Evolutionary conservation across 2,888 invertebrate genomes (phyloP), one percentile per base, ranked within the genome.

Genomic region (Leptinotarsa juncta): DNA sequence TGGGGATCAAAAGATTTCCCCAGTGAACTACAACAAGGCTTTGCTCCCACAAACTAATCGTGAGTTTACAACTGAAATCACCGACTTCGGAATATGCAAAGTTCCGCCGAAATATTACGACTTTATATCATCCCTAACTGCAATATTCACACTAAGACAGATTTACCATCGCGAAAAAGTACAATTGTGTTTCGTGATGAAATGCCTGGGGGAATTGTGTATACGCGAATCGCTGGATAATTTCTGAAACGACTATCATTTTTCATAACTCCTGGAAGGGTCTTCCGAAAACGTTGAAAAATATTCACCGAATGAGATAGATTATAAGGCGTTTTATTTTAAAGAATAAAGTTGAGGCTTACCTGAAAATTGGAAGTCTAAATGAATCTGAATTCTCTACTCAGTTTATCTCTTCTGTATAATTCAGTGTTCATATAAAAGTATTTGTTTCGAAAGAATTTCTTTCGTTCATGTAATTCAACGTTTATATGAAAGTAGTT

Each of bases 1-100:
- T 73, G 81, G 76, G 83, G 81, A 83, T 83, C 82, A 79, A 81
- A 82, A 84, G 84, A 85, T 85, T 85, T 85, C 85, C 85, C 85
- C 71, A 77, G 84, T 80, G 84, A 83, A 80, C 83, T 82, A 81
- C 81, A 84, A 84, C 84, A 83, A 83, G 80, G 79, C 81, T 80
- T 75, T 60, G 49, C 51, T 53, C 65, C 73, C 57, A 49, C 32
- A 55, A 73, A 73, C 84, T 84, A 85, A 85, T 85, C 84, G 83
- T 79, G 81, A 84, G 83, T 83, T 84, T 82, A 82, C 81, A 83
- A 83, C 82, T 83, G 80, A 79, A 81, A 82, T 82, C 81, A 80
- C 79, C 79, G 81, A 81, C 82, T 81, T 77, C 71, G 77, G 78
- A 81, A 78, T 81, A 79, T 78, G 80, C 80, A 81, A 82, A 81